Evolutionary conservation across 37 sponge, comb jelly and placozoan species (phyloP).

Genomic region (Ephydatia muelleri): DNA sequence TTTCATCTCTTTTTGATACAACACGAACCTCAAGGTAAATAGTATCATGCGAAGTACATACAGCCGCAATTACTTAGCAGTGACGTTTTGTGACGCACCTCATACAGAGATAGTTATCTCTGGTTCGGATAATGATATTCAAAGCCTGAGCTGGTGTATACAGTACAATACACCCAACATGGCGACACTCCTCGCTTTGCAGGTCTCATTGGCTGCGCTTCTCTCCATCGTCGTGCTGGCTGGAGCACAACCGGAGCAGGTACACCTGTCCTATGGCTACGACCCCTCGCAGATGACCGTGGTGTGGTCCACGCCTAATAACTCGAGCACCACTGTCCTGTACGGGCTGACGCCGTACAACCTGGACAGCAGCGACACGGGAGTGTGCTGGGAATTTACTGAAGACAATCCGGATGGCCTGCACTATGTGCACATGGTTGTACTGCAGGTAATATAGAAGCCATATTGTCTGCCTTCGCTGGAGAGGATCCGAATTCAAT

Average conservation of each 20-base stretch:
- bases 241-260: constrained; percentile 12
- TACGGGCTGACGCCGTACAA: not conserved
- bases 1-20: too few relatives aligned
- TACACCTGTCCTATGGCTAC: constrained; percentile 34
- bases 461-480: too few relatives aligned
- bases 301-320: constrained; percentile 18
- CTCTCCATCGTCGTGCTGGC: not conserved
- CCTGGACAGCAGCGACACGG: not conserved
- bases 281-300: constrained; percentile 12
- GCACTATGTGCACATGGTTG: constrained; percentile 29
- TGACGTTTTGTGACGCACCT: too few relatives aligned
- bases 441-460: constrained; percentile 7
- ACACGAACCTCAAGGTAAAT: too few relatives aligned
- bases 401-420: constrained; percentile 38
- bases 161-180: not conserved
- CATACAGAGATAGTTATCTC: too few relatives aligned
- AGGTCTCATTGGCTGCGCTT: not conserved
- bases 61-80: too few relatives aligned
- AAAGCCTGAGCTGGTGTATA: too few relatives aligned
- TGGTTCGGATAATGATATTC: too few relatives aligned
- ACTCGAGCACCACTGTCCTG: not conserved
- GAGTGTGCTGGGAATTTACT: constrained; percentile 27
- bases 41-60: too few relatives aligned
- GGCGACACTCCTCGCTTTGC: not conserved
- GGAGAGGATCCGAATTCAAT: too few relatives aligned